Base-by-base conservation (phyloP, 92 coral and sea anemone genomes). In the Porites cylindrica region DNA sequence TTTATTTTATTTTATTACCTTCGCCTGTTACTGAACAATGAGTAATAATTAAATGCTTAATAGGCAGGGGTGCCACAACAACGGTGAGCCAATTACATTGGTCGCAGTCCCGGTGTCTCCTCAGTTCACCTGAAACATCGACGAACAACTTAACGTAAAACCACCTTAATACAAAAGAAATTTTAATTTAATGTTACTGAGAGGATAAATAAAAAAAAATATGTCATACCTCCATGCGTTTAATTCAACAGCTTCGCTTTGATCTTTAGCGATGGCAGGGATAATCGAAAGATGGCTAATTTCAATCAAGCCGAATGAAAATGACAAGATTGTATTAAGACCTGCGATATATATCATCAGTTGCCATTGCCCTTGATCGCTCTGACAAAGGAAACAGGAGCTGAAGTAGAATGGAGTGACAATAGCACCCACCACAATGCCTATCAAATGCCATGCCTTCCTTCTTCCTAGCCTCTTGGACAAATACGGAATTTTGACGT, bases 401-500 rank as follows among this genome's bases (percentile, higher is more conserved):
- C 66, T 62, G 66, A 62, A 62, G 66, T 16, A 62, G 6, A 62
- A 20, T 16, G 66, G 63, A 10, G 26, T 7, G 53, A 23, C 29
- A 1, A 75, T 16, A 29, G 80, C 51, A 26, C 32, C 51, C n/a
- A 76, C 10, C 32, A 76, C 12, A 10, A 67, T 56, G 10, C 51
- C 80, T 56, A 56, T 21, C 20, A 76, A 26, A 76, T 76, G 80
- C 80, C 80, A 76, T 1, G 80, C 58, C 67, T 76, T 76, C 26
- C 52, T 76, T 50, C 62, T 76, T 12, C 80, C 80, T 29, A 56
- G 51, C 52, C 29, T 76, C 32, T 19, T 7, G 67, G 80, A 76
- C 80, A 76, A 17, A 21, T 56, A 56, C 3, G 80, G 80, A n/a
- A 76, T 21, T 8, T 58, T 12, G 68, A 76, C 17, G 26, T 51